These are phyloP conservation scores for Sebastes reedi DNA, from an alignment of 2,797 vertebrate species.

Conservation along the genomic window DNA sequence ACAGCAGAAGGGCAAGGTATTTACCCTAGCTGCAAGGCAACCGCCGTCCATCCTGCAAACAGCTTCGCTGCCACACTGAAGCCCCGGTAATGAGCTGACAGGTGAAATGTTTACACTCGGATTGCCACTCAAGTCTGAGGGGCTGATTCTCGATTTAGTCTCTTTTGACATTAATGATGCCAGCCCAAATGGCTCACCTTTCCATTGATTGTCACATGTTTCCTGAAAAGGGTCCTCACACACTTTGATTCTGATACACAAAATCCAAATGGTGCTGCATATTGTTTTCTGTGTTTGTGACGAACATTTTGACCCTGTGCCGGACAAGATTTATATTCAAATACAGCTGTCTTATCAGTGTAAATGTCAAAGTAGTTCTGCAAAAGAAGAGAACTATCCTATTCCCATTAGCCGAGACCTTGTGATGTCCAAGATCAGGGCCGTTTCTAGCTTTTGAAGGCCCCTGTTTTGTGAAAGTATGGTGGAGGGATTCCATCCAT, in stretches of 20 bases:
- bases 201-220: slow-evolving; percentile 41
- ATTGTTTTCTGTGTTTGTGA: not conserved
- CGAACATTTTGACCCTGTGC: not conserved
- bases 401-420: not conserved
- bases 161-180: slow-evolving; percentile 70
- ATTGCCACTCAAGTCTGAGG: slow-evolving; percentile 74
- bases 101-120: slow-evolving; percentile 74
- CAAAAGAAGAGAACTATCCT: not conserved
- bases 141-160: slow-evolving; percentile 51
- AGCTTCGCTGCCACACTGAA: slow-evolving; percentile 66
- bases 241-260: not conserved
- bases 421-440: not conserved
- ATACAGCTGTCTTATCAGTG: not conserved
- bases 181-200: slow-evolving; percentile 48
- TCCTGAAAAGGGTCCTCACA: slow-evolving; percentile 28
- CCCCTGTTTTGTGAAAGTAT: not conserved
- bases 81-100: slow-evolving; percentile 82
- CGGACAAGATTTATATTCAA: not conserved
- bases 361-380: not conserved
- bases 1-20: slow-evolving; percentile 75
- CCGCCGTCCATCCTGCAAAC: slow-evolving; percentile 66
- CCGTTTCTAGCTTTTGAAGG: not conserved
- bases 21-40: slow-evolving; percentile 73
- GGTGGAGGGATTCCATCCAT: not conserved
- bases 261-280: not conserved